Evolutionary conservation across 2,888 invertebrate genomes (phyloP), one percentile per base, ranked within the genome.

Genomic region (Trichopria drosophilae): DNA sequence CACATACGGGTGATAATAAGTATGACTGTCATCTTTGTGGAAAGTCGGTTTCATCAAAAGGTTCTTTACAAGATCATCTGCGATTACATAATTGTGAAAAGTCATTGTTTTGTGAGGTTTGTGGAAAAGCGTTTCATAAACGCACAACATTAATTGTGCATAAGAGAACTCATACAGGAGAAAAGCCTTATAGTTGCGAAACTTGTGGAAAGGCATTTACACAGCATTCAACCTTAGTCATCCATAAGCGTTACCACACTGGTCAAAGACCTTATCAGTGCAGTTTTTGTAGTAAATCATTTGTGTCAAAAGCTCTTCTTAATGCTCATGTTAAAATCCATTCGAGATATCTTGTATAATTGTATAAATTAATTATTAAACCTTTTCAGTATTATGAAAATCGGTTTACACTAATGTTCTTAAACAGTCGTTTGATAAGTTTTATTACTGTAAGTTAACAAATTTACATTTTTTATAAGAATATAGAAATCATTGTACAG

Each of bases 211-310:
- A 77, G 56, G 68, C 70, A 7, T 78, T 78, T 55, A 72, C 76
- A 1, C 77, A 78, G 51, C 68, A 67, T 16, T 71, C 72, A 10
- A 69, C 72, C 3, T 62, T 75, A 2, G 76, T 77, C 16, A 76
- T 77, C 51, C 78, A 78, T 59, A 70, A 72, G 45, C 66, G 78
- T 24, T 75, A 75, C 50, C 78, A 78, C 58, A 77, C 77, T 0
- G 78, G 78, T 0, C 72, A 77, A 34, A 65, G 74, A 50, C 78
- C 78, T 1, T 77, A 76, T 57, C 64, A 68, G 28, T 78, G 77
- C 55, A 56, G 35, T 9, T 47, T 59, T 7, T 78, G 78, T 50
- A 63, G 59, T 24, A 77, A 75, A 43, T 70, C 71, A 2, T 78
- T 77, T 57, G 74, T 76, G 3, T 76, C 76, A 4, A 69, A 66